phyloP scores from a whole-genome alignment of 2,888 invertebrate species.

The Andrena hattorfiana region DNA sequence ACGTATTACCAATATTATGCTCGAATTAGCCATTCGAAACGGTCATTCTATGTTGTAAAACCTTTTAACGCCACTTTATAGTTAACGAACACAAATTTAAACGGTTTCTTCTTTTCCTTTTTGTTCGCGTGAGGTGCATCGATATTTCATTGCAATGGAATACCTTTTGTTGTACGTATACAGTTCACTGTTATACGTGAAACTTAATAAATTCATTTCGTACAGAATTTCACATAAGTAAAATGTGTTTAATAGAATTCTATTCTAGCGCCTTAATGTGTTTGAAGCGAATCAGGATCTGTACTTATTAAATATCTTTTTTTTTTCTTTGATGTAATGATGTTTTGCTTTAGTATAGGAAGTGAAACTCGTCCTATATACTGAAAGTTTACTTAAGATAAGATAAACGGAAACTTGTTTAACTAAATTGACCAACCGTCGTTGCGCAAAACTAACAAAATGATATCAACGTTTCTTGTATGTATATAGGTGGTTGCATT shows the following conservation, averaged over 20 bases:
- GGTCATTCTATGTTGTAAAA: not conserved
- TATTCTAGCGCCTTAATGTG: not conserved
- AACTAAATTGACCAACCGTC: conserved; percentile 34
- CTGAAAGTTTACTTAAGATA: conserved; percentile 55
- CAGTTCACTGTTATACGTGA: too few relatives aligned
- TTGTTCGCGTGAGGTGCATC: too few relatives aligned
- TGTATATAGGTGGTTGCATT: not conserved
- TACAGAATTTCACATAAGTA: conserved; percentile 1
- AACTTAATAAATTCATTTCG: conserved; percentile 15
- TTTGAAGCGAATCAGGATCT: not conserved
- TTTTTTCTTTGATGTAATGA: not conserved
- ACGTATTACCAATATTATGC: not conserved
- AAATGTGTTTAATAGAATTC: conserved; percentile 19
- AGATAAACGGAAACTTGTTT: conserved; percentile 28
- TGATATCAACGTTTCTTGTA: conserved; percentile 27
- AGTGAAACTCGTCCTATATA: conserved; percentile 52
- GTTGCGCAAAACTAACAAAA: conserved; percentile 34
- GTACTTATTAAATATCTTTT: not conserved
- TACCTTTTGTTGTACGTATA: not conserved
- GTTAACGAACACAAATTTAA: not conserved
- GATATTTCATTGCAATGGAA: not conserved
- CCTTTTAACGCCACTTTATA: not conserved
- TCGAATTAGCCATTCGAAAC: not conserved
- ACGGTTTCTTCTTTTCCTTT: too few relatives aligned
- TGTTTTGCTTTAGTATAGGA: conserved; percentile 16